These are phyloP conservation scores for Drosophila nikananu DNA, from an alignment of 1,140 invertebrate species.

Conservation along the genomic window DNA sequence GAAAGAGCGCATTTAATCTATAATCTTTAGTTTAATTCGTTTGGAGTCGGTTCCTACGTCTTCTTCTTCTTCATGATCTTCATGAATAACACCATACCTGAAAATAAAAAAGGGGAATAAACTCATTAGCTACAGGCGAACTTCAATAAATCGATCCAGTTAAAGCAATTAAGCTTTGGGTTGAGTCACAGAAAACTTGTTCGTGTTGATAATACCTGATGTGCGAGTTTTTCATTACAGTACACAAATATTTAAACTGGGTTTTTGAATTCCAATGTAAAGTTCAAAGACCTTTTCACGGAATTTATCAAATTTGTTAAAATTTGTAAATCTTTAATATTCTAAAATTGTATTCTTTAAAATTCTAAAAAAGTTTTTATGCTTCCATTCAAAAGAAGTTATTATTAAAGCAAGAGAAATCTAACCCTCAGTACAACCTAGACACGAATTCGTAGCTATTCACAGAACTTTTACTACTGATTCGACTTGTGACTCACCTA, in stretches of 20 bases:
- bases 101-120: slow-evolving; percentile 75
- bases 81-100: slow-evolving; percentile 93
- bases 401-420: neutral
- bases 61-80: slow-evolving; percentile 89
- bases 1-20: slow-evolving; percentile 10
- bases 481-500: slow-evolving; percentile 89
- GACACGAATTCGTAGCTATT: neutral
- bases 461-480: too few species aligned
- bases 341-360: too few species aligned
- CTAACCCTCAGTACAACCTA: neutral
- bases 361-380: neutral
- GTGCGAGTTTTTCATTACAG: neutral
- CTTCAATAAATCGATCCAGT: slow-evolving; percentile 25
- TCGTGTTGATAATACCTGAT: slow-evolving; percentile 2
- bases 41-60: slow-evolving; percentile 34
- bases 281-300: neutral
- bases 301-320: too few species aligned
- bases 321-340: too few species aligned
- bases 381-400: neutral
- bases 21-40: slow-evolving; percentile 19
- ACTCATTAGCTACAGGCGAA: slow-evolving; percentile 20
- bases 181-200: slow-evolving; percentile 32
- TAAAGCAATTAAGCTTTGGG: neutral
- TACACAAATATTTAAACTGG: neutral
- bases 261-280: neutral